Conservation (phyloP, 2,113 vertebrate genomes). For the Madoqua kirkii region DNA sequence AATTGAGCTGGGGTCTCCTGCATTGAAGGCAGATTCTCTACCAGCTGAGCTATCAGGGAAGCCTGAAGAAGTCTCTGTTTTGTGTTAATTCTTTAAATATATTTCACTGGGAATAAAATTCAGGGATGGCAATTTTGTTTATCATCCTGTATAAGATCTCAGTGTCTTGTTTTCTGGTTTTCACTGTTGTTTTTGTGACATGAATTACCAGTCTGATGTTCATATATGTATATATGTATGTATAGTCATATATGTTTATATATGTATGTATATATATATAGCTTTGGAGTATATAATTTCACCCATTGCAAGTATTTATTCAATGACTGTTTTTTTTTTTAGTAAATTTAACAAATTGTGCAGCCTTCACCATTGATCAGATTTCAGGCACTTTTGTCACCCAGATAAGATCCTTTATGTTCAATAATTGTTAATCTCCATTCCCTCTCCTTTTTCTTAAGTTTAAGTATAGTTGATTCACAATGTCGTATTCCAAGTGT, state of each 20-base stretch:
- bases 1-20: not conserved
- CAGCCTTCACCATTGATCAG: not conserved
- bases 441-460: not conserved
- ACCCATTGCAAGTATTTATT: not conserved
- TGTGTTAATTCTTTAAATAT: not conserved
- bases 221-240: not conserved
- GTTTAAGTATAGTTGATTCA: not conserved
- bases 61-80: not conserved
- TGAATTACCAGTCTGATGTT: not conserved
- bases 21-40: not conserved
- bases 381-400: not conserved
- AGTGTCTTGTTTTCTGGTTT: not conserved
- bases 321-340: not conserved
- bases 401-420: not conserved
- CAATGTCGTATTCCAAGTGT: not conserved
- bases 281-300: not conserved
- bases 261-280: not conserved
- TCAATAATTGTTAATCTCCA: not conserved
- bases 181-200: not conserved
- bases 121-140: not conserved
- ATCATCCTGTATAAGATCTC: not conserved
- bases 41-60: not conserved
- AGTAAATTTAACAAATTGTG: not conserved
- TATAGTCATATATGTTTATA: not conserved
- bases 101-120: not conserved